These are phyloP conservation scores for Antechinus stuartii DNA, from an alignment of 2,113 vertebrate species.

Conservation along the genomic window DNA sequence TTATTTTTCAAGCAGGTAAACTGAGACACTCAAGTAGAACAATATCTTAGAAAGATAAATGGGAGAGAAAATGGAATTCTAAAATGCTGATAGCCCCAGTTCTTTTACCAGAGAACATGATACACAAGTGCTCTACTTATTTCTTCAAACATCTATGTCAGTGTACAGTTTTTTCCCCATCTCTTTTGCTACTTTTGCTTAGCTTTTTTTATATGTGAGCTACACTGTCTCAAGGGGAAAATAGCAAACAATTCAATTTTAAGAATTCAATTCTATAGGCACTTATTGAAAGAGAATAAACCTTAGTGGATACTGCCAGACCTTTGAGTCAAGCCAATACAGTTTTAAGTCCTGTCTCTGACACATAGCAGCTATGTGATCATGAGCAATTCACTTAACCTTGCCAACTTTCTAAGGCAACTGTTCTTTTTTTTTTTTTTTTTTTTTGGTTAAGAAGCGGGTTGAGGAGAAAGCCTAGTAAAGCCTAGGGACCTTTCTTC, in stretches of 20 bases:
- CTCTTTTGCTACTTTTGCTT: neutral
- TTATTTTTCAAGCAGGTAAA: neutral
- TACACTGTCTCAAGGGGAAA: neutral
- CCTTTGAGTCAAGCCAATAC: neutral
- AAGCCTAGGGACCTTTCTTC: neutral
- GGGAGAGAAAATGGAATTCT: neutral
- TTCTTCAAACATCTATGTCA: neutral
- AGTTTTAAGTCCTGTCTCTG: neutral
- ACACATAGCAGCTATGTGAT: neutral
- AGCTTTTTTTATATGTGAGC: neutral
- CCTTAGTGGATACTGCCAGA: neutral
- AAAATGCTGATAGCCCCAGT: neutral
- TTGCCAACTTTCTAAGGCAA: neutral
- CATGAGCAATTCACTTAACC: neutral
- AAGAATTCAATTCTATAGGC: neutral
- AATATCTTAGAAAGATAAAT: neutral
- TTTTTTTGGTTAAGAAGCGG: neutral
- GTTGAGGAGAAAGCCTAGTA: neutral
- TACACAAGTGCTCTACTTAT: neutral
- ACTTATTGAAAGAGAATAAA: neutral
- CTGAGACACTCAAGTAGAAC: neutral
- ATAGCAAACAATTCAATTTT: neutral
- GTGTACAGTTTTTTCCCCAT: neutral
- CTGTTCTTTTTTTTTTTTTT: neutral
- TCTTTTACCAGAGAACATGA: neutral